A percentile compares a stretch with the other conserved stretches of the same genome.
These are phyloP conservation scores for Yponomeuta cagnagella DNA, from an alignment of 2,888 invertebrate genomes.

Conservation along the genomic window DNA sequence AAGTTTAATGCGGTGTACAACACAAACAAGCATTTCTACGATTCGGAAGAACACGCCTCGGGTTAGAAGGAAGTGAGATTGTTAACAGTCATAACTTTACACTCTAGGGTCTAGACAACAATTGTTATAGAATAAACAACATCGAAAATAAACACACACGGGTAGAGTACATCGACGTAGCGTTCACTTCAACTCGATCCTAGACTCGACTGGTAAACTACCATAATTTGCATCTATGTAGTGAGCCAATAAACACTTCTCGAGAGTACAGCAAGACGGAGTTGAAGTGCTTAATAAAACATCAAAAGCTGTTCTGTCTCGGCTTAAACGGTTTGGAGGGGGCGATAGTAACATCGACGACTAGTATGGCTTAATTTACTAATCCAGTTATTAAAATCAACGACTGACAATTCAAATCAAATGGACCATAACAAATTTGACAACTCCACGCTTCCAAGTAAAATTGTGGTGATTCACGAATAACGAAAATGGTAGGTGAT, in stretches of 20 bases:
- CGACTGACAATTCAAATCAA: not conserved
- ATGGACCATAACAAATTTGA: constrained; percentile 40
- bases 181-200: constrained; percentile 19
- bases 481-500: constrained; percentile 39
- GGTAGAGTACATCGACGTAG: constrained; percentile 24
- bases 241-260: not conserved
- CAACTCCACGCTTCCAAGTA: constrained; percentile 57
- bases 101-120: not conserved
- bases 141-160: constrained; percentile 32
- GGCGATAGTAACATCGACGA: constrained; percentile 69
- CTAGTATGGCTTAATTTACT: constrained; percentile 26
- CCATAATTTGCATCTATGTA: not conserved
- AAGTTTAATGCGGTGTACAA: constrained; percentile 5
- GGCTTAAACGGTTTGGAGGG: constrained; percentile 57
- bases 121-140: constrained; percentile 40
- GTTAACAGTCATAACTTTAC: not conserved
- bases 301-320: constrained; percentile 45
- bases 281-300: constrained; percentile 40
- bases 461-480: constrained; percentile 47
- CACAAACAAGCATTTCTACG: constrained; percentile 9
- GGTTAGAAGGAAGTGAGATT: not conserved
- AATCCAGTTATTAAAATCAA: constrained; percentile 13
- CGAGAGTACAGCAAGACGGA: constrained; percentile 22
- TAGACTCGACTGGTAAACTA: not conserved
- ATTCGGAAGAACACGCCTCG: not conserved